Evolutionary conservation across 1,140 invertebrate species (phyloP).

Genomic region (Halotydeus destructor): DNA sequence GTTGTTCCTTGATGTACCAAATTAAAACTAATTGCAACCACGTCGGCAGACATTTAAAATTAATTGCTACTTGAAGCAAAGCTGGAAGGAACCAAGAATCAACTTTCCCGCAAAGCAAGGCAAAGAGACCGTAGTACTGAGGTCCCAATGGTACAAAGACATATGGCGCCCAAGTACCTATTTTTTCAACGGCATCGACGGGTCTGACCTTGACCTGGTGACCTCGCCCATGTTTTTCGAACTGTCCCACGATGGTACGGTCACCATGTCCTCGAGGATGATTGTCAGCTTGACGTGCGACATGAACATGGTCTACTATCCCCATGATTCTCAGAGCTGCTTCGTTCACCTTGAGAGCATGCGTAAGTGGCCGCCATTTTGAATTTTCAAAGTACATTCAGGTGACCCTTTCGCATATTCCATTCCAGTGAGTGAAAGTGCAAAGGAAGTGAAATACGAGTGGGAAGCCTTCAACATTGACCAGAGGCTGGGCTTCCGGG

Average conservation of each 20-base stretch:
- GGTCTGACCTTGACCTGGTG: not conserved
- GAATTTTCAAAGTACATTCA: too few relatives aligned
- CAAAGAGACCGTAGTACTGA: too few relatives aligned
- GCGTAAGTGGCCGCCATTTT: too few relatives aligned
- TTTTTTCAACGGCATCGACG: not conserved
- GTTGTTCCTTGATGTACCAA: too few relatives aligned
- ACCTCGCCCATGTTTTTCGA: not conserved
- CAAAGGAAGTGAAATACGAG: not conserved
- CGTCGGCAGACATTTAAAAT: too few relatives aligned
- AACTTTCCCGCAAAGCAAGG: too few relatives aligned
- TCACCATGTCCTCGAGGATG: not conserved
- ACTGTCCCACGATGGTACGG: not conserved
- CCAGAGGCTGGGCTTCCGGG: not conserved
- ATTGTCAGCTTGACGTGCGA: not conserved
- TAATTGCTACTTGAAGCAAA: too few relatives aligned
- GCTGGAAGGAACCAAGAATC: too few relatives aligned
- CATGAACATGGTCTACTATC: conserved; percentile 1
- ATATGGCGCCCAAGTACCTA: conserved; percentile 2
- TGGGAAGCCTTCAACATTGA: not conserved
- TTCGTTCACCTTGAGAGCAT: not conserved
- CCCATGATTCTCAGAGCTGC: not conserved
- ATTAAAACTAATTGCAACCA: too few relatives aligned
- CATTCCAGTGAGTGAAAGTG: too few relatives aligned
- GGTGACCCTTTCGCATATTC: too few relatives aligned
- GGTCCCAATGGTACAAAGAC: not conserved